Evolutionary conservation across 2,888 invertebrate species (phyloP).

Genomic region (Cenopis cana): DNA sequence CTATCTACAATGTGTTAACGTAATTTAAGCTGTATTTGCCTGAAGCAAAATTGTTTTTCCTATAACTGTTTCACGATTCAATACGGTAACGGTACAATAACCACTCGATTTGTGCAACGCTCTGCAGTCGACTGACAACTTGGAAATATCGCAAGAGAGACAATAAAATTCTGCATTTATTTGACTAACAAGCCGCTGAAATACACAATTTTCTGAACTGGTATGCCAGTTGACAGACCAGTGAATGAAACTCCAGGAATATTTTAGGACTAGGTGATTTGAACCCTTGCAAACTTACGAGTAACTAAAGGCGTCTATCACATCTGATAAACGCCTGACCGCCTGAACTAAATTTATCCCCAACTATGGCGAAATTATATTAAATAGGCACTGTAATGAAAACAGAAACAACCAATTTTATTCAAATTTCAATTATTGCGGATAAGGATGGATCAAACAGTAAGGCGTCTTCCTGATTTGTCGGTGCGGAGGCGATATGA

Average conservation of each 20-base stretch:
- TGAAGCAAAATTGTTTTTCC: not conserved
- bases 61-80: not conserved
- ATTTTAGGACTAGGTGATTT: not conserved
- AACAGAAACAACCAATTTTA: no score
- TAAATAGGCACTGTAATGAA: no score
- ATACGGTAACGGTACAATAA: not conserved
- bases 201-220: not conserved
- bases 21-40: not conserved
- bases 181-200: slow-evolving; percentile 3
- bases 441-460: no score
- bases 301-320: no score
- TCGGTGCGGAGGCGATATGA: no score
- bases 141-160: slow-evolving; percentile 8
- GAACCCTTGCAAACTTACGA: not conserved
- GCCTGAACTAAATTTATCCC: no score
- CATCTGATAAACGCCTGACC: no score
- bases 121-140: slow-evolving; percentile 13
- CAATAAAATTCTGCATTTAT: slow-evolving; percentile 12
- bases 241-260: not conserved
- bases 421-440: no score
- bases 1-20: not conserved
- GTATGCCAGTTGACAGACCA: not conserved
- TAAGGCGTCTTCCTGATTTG: no score
- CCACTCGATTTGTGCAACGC: not conserved
- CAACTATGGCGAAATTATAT: no score